Base-by-base conservation (phyloP, 2,113 vertebrate species). In the Peromyscus maniculatus region DNA sequence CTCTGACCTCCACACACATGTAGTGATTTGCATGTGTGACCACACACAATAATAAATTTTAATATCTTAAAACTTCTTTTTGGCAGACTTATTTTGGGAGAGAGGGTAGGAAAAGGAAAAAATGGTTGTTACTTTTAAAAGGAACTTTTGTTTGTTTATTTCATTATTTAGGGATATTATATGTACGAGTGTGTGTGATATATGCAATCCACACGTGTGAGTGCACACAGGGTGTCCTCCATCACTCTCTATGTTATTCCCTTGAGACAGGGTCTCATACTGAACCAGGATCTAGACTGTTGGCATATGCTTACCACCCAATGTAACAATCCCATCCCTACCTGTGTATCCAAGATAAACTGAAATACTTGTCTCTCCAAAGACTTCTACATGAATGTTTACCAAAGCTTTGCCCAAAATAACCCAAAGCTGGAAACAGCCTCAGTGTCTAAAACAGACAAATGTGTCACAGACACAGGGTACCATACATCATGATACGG, bases 391-490 rank as follows among this genome's bases (percentile, higher is more conserved):
- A 6, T 13, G 13, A 78, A 52, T 86, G 62, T 59, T 74, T 33
- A 62, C 39, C 75, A 26, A 55, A 78, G 52, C 19, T 89, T 93
- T 86, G 16, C 66, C 28, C 74, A 57, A 55, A 83, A n/a, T 21
- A 55, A 55, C 3, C 43, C 39, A 1, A 87, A 72, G 19, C 17
- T 78, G n/a, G 75, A 74, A 64, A 87, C 49, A 93, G n/a, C 17
- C 15, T 22, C 33, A 24, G 67, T 43, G 36, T 78, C n/a, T 3
- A 33, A 79, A n/a, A 52, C 16, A 21, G 33, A 33, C 26, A 17
- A 57, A 71, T 39, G 6, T 5, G 19, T 15, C 28, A 36, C 2
- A 3, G 31, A 52, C 13, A 22, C 1, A 0, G 26, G 46, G 1
- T 8, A 24, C 9, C 49, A 22, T 87, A 71, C 49, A 66, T 17